Conservation (phyloP, 2,113 vertebrate genomes). For the Mesitornis unicolor region DNA sequence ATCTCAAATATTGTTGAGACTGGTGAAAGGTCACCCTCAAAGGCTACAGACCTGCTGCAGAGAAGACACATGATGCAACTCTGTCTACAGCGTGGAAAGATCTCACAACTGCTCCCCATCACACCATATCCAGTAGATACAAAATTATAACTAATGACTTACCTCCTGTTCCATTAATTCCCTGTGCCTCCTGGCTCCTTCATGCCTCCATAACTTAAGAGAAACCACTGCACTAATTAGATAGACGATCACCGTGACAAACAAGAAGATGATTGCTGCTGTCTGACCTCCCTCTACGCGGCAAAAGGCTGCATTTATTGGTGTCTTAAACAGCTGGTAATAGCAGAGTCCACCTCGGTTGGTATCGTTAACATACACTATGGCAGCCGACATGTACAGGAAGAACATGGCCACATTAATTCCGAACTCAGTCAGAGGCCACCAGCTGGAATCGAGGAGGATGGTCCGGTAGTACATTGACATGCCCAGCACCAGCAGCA, state of each 20-base stretch:
- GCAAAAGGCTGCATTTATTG: conserved; percentile 84
- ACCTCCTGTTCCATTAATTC: conserved; percentile 82
- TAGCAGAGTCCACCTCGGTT: conserved; percentile 89
- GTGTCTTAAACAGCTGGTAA: conserved; percentile 83
- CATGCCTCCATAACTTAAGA: conserved; percentile 92
- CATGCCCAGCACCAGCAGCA: conserved; percentile 89
- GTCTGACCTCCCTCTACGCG: conserved; percentile 90
- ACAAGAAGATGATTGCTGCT: conserved; percentile 89
- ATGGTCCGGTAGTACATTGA: conserved; percentile 93
- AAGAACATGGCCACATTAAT: conserved; percentile 84
- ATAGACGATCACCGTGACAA: conserved; percentile 84
- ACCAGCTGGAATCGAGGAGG: conserved; percentile 91
- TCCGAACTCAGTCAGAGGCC: conserved; percentile 90
- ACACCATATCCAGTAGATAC: fast-evolving
- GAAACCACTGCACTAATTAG: conserved; percentile 82
- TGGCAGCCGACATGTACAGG: conserved; percentile 83
- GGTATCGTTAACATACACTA: conserved; percentile 89
- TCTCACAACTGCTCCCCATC: not conserved
- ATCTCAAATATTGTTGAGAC: not conserved
- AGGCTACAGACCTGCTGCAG: not conserved
- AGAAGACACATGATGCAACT: fast-evolving
- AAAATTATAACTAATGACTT: not conserved
- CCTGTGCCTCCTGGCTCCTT: conserved; percentile 80
- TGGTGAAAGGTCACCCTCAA: not conserved
- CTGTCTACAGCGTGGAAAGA: fast-evolving